These are phyloP conservation scores for Eubasilissa splendida DNA, from an alignment of 2,888 invertebrate genomes.

Conservation along the genomic window DNA sequence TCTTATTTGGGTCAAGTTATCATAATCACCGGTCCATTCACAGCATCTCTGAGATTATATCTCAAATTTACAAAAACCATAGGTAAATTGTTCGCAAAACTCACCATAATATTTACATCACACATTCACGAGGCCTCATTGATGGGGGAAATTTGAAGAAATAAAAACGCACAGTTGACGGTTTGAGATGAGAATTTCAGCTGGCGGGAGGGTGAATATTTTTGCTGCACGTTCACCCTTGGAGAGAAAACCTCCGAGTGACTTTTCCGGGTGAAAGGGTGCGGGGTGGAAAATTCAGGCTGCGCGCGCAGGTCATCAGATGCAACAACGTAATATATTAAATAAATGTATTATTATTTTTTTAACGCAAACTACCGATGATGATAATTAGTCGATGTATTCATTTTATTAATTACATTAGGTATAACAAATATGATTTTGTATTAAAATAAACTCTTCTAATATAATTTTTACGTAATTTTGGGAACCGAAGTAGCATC, in stretches of 20 bases:
- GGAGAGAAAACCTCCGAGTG: slow-evolving; percentile 20
- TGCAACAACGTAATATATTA: slow-evolving; percentile 12
- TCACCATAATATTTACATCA: not conserved
- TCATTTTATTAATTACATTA: too few relatives aligned
- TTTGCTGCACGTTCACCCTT: slow-evolving; percentile 9
- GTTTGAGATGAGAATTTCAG: slow-evolving; percentile 8
- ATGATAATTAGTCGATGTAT: too few relatives aligned
- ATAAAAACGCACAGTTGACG: not conserved
- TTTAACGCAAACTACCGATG: too few relatives aligned
- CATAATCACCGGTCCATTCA: too few relatives aligned
- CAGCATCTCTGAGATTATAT: too few relatives aligned
- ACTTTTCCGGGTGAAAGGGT: slow-evolving; percentile 16
- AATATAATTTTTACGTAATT: too few relatives aligned
- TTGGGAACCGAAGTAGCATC: too few relatives aligned
- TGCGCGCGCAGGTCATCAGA: slow-evolving; percentile 24
- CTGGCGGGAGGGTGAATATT: not conserved
- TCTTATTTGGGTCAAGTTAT: too few relatives aligned
- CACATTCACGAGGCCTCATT: not conserved
- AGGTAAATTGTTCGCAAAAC: not conserved
- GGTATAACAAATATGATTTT: too few relatives aligned
- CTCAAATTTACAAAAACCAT: too few relatives aligned
- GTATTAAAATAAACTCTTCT: too few relatives aligned
- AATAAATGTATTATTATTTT: too few relatives aligned
- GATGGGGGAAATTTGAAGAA: not conserved
- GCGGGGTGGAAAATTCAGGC: slow-evolving; percentile 1